Evolutionary conservation across 2,888 invertebrate genomes (phyloP), one percentile per base, ranked within the genome.

Genomic region (Stramonita haemastoma): DNA sequence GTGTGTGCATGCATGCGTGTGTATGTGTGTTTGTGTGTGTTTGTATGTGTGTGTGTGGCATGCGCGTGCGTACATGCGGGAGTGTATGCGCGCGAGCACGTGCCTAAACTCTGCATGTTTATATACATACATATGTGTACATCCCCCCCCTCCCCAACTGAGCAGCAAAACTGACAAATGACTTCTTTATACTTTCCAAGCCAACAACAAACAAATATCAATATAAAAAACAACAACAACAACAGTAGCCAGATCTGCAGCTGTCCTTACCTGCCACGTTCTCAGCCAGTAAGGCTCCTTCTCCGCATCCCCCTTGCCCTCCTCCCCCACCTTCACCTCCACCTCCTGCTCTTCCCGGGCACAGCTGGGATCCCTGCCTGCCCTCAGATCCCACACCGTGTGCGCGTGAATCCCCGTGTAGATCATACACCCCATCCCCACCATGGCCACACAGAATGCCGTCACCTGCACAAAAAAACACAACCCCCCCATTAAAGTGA

Each of bases 351-450:
- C 60, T 13, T 13, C 60, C 19, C 60, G 60, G 60, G 46, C 46
- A 46, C 46, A 46, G 46, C 46, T 46, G 66, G 91, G 86, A 2
- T 92, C 83, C 32, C 29, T 36, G 32, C 60, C 26, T 11, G 83
- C 88, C 19, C 56, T 1, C 26, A 89, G n/a, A 83, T 95, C 95
- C 88, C 93, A 93, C 56, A 93, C 92, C 0, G 95, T 95, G 86
- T 93, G 90, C 0, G 94, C 94, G 89, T 95, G 91, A 36, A 90
- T 89, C 13, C 95, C 95, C 73, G 94, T 93, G 89, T 94, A 95
- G 26, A 90, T 86, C 92, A 95, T 93, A 19, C 93, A 91, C 1
- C 92, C 15, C 90, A 93, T 93, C 56, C 94, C 93, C 0, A 94
- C 32, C 11, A 95, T 26, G 5, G 95, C 95, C 22, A 96, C 92